Percentiles rank a stretch among this genome's conserved stretches.
Evolutionary conservation across 2,797 vertebrate genomes (phyloP).

Genomic region (Acestrorhynchus altus): DNA sequence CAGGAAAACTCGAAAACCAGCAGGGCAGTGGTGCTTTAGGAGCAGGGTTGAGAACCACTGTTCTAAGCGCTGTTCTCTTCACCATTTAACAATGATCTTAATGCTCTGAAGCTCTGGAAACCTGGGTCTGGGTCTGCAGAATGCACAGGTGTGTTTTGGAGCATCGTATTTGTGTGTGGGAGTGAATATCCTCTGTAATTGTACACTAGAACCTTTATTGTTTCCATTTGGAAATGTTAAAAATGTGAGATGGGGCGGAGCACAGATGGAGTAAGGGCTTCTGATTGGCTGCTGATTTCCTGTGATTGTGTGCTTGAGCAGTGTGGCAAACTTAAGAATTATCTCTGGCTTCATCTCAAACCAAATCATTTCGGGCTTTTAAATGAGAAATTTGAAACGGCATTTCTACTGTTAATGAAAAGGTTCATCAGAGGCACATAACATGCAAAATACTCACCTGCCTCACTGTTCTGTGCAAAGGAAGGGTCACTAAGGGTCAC

Average conservation of each 20-base stretch:
- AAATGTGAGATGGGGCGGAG: not conserved
- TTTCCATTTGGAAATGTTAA: constrained; percentile 37
- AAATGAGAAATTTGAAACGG: constrained; percentile 3
- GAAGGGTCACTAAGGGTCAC: too few species aligned
- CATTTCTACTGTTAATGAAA: not conserved
- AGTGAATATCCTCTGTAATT: constrained; percentile 20
- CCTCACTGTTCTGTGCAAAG: not conserved
- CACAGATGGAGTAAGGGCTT: constrained; percentile 10
- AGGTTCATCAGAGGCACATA: not conserved
- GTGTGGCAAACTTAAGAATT: not conserved
- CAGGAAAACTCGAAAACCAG: too few species aligned
- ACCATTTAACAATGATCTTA: not conserved
- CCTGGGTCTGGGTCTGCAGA: not conserved
- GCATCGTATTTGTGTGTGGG: not conserved
- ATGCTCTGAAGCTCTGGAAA: not conserved
- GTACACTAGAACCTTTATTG: constrained; percentile 14
- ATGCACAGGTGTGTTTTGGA: constrained; percentile 1
- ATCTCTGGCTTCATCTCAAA: not conserved
- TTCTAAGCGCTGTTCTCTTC: not conserved
- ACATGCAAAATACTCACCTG: not conserved
- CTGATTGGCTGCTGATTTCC: constrained; percentile 21
- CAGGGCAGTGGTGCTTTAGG: too few species aligned
- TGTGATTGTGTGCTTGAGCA: constrained; percentile 12
- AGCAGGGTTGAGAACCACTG: too few species aligned
- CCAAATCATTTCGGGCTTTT: not conserved